phyloP scores from a whole-genome alignment of 2,888 invertebrate genomes.

The Caenorhabditis imperialis region DNA sequence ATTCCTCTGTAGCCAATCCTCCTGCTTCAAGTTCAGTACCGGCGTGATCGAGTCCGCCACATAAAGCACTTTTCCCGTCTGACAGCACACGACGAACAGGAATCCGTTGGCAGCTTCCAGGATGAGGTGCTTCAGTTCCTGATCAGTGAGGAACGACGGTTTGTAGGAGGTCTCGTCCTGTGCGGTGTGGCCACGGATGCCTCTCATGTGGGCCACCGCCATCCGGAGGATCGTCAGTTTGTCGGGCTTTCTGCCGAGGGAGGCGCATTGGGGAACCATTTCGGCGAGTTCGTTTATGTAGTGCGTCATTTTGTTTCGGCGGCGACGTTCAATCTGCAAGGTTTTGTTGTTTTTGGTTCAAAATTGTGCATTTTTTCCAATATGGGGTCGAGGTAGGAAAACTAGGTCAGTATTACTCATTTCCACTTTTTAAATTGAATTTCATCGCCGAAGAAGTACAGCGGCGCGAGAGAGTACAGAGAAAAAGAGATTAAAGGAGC shows the following conservation, averaged over 20 bases:
- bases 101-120: conserved; percentile 99
- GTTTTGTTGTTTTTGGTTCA: neutral
- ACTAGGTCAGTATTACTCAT: too few species aligned
- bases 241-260: conserved; percentile 97
- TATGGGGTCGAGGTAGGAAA: too few species aligned
- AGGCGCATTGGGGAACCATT: conserved; percentile 96
- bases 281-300: conserved; percentile 99
- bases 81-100: conserved; percentile 95
- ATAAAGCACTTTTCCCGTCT: conserved; percentile 95
- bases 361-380: neutral
- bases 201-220: conserved; percentile 99
- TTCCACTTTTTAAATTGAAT: too few species aligned
- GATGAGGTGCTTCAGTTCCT: conserved; percentile 97
- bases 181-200: conserved; percentile 81
- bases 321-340: conserved; percentile 90
- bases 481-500: too few species aligned
- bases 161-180: conserved; percentile 88
- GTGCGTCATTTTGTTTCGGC: conserved; percentile 99
- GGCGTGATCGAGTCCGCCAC: conserved; percentile 98
- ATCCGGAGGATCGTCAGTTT: conserved; percentile 98
- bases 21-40: conserved; percentile 94
- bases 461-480: too few species aligned
- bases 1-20: conserved; percentile 96
- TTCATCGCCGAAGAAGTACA: too few species aligned
- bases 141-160: conserved; percentile 98